Evolutionary conservation across 2,888 invertebrate species (phyloP).

Genomic region (Baccha elongata): DNA sequence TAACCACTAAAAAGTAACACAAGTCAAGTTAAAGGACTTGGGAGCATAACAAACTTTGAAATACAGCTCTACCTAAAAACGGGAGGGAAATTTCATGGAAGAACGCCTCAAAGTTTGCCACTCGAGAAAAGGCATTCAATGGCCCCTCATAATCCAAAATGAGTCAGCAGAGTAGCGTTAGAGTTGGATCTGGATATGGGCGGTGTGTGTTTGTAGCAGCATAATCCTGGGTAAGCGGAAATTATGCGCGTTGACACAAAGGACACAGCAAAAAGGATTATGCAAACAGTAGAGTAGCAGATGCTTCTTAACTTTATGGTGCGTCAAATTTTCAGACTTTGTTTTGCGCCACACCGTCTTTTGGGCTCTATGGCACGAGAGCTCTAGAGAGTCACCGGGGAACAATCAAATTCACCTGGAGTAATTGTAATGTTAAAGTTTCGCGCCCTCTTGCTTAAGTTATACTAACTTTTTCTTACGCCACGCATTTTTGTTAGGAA

Average conservation of each 20-base stretch:
- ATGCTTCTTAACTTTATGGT: conserved; percentile 71
- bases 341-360: conserved; percentile 45
- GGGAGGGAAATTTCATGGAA: conserved; percentile 62
- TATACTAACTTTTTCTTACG: conserved; percentile 60
- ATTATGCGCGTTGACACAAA: conserved; percentile 74
- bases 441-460: conserved; percentile 54
- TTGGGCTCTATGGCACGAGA: conserved; percentile 49
- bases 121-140: conserved; percentile 67
- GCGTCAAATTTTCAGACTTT: conserved; percentile 64
- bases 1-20: conserved; percentile 72
- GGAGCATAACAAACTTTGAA: conserved; percentile 66
- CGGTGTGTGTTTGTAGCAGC: conserved; percentile 38
- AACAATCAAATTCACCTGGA: conserved; percentile 74
- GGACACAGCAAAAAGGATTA: conserved; percentile 72
- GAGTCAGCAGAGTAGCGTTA: conserved; percentile 43
- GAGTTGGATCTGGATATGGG: background rate
- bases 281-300: conserved; percentile 70
- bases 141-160: conserved; percentile 65
- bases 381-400: conserved; percentile 55
- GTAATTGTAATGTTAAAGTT: conserved; percentile 71
- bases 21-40: conserved; percentile 62
- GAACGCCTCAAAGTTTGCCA: conserved; percentile 69
- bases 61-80: conserved; percentile 46
- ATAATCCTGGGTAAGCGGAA: conserved; percentile 72
- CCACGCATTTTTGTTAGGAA: conserved; percentile 39